These are phyloP conservation scores for Petrosia ficiformis DNA, from an alignment of 37 sponge, comb jelly and placozoan species.

Conservation along the genomic window DNA sequence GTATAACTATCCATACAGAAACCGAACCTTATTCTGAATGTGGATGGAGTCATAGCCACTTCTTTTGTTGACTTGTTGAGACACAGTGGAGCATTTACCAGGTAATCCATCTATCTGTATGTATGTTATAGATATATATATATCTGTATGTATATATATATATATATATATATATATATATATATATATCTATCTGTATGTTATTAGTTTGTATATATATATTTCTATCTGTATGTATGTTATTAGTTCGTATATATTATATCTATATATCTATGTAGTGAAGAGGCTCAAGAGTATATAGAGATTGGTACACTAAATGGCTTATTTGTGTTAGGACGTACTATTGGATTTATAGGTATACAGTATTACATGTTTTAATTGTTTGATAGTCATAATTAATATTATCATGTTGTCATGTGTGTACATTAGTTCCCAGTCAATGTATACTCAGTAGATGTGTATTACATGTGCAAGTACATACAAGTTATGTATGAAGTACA, in stretches of 20 bases:
- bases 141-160: too few species aligned
- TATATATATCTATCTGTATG: too few species aligned
- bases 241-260: background rate
- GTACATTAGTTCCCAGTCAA: too few species aligned
- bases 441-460: too few species aligned
- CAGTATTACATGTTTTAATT: conserved; percentile 7
- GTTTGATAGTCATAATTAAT: background rate
- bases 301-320: conserved; percentile 93
- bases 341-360: conserved; percentile 93
- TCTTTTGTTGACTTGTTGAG: conserved; percentile 94
- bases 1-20: conserved; percentile 48
- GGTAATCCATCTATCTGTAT: conserved; percentile 34
- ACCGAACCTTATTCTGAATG: conserved; percentile 98
- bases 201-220: too few species aligned
- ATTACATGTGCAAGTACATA: too few species aligned
- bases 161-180: too few species aligned
- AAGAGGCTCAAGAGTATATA: conserved; percentile 88
- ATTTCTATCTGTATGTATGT: too few species aligned
- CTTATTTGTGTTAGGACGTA: conserved; percentile 92
- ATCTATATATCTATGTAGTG: conserved; percentile 49
- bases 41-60: conserved; percentile 92
- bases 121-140: background rate
- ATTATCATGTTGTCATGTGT: conserved; percentile 1
- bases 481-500: too few species aligned
- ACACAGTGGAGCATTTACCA: conserved; percentile 82